A percentile compares a stretch with the other conserved stretches of the same genome.
Evolutionary conservation across 2,113 vertebrate genomes (phyloP).

Genomic region (Neoarius graeffei): DNA sequence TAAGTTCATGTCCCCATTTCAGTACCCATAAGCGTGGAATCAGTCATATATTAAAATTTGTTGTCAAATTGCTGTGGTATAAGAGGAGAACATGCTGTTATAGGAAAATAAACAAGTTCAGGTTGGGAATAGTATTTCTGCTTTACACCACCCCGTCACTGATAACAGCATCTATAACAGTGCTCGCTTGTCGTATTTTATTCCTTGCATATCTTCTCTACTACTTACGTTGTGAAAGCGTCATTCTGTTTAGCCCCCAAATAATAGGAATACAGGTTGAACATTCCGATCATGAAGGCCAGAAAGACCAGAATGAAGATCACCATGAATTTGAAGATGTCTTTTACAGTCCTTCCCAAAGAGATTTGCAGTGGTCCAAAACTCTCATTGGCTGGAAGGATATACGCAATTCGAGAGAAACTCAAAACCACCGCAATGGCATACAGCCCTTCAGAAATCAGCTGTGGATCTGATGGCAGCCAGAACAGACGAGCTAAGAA

Average conservation of each 20-base stretch:
- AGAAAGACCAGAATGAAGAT: conserved; percentile 98
- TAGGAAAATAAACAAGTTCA: not conserved
- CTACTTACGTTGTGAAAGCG: conserved; percentile 95
- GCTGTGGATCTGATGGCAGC: conserved; percentile 92
- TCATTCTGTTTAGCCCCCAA: conserved; percentile 94
- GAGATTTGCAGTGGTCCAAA: conserved; percentile 97
- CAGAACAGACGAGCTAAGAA: conserved; percentile 87
- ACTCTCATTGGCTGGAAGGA: conserved; percentile 96
- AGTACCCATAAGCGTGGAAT: too few relatives aligned
- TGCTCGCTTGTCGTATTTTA: not conserved
- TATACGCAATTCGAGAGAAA: conserved; percentile 97
- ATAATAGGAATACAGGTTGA: conserved; percentile 97
- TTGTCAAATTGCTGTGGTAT: not conserved
- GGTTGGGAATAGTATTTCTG: not conserved
- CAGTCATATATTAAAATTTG: not conserved
- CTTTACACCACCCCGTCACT: not conserved
- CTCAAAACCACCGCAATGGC: conserved; percentile 95
- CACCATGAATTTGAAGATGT: conserved; percentile 99
- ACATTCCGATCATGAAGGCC: conserved; percentile 99
- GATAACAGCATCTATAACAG: not conserved
- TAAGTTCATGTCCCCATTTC: too few relatives aligned
- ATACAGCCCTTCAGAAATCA: conserved; percentile 95
- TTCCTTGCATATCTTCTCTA: not conserved
- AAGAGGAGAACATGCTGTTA: not conserved
- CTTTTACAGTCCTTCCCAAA: conserved; percentile 93